Base-by-base conservation (phyloP, 2,888 invertebrate species). In the Cremastinae sp. region DNA sequence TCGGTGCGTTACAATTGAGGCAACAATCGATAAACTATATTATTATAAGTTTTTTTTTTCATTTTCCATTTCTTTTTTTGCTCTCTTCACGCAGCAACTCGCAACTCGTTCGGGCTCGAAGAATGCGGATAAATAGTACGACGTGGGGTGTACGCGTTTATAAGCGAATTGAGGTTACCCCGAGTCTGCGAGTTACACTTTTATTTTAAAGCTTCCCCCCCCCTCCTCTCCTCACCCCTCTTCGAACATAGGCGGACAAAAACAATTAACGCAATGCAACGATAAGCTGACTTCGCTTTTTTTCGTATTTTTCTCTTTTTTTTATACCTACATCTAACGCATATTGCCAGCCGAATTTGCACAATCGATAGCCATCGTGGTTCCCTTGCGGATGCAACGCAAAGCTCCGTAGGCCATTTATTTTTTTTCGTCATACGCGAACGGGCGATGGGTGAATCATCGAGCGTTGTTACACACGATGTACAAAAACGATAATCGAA, bases 331-430 rank as follows among this genome's bases (percentile, higher is more conserved):
- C 53, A 2, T 41, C 41, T 41, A 55, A 68, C 58, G 47, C 56
- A 56, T 68, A 68, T 72, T 68, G 66, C 68, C 58, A 68, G 72
- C 51, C 68, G 68, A 45, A 56, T 41, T 69, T 58, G 39, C 49
- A 49, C 41, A 37, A 73, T 73, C 59, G 59, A 47, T 61, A 68
- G 72, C 75, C 72, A 66, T 65, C 64, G 64, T 41, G 4, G 41
- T 43, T 51, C 64, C 12, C 18, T 41, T 22, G 53, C 39, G 22
- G 39, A 65, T 53, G 51, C 14, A 41, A 12, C 53, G 58, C 61
- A 10, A 69, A 74, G 74, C 74, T 76, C 65, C 69, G 41, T 69
- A 76, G 76, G 73, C 73, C 76, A 69, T 75, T 62, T 10, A 53
- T 41, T 65, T 43, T 41, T 43, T 35, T 35, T 55, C 37, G 37